Evolutionary conservation across 2,888 invertebrate genomes (phyloP).

Genomic region (Elgonia sp.): DNA sequence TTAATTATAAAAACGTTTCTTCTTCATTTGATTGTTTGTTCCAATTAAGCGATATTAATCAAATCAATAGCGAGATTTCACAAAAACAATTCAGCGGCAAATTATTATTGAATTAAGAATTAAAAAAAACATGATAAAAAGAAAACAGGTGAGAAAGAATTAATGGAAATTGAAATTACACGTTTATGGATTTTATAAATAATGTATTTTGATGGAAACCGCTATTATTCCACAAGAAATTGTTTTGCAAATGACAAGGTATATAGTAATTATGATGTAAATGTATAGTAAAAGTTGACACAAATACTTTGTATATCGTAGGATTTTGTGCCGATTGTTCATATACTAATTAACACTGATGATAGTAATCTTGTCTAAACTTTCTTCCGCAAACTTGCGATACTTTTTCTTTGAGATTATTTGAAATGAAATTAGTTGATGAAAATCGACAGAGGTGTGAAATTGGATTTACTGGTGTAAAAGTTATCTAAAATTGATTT

Average conservation of each 20-base stretch:
- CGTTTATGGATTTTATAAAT: constrained; percentile 33
- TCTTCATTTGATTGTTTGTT: not conserved
- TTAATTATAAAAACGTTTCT: no score
- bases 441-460: no score
- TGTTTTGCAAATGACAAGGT: constrained; percentile 58
- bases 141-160: not conserved
- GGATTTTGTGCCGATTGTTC: constrained; percentile 27
- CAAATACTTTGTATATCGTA: constrained; percentile 36
- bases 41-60: not conserved
- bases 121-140: not conserved
- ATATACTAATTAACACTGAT: constrained; percentile 20
- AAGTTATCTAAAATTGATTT: no score
- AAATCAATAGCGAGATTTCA: constrained; percentile 10
- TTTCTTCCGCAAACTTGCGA: constrained; percentile 30
- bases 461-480: no score
- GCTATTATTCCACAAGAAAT: constrained; percentile 21
- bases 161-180: constrained; percentile 34
- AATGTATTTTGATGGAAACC: constrained; percentile 41
- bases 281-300: constrained; percentile 62
- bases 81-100: constrained; percentile 1
- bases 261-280: constrained; percentile 51
- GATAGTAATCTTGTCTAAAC: constrained; percentile 8
- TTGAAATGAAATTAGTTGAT: not conserved
- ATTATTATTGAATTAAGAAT: not conserved
- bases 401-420: not conserved